Conservation (phyloP, 2,888 invertebrate genomes). For the Macaria notata region DNA sequence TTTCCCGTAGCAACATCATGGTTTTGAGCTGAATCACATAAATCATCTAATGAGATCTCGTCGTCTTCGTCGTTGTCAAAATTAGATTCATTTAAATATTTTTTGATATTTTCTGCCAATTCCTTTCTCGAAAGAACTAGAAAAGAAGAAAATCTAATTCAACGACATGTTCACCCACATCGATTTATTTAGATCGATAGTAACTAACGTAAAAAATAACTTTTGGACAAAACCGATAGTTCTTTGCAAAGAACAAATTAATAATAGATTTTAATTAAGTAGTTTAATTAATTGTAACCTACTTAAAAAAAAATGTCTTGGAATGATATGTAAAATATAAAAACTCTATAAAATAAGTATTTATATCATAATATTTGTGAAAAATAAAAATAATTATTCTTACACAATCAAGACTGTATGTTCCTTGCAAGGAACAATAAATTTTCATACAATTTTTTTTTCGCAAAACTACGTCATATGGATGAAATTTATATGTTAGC, state of each 20-base stretch:
- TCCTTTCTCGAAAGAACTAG: conserved; percentile 1
- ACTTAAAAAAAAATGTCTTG: no score
- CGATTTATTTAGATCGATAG: neutral
- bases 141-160: conserved; percentile 1
- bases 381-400: neutral
- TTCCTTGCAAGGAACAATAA: neutral
- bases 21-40: neutral
- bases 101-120: conserved; percentile 1
- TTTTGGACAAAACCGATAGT: no score
- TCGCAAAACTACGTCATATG: neutral
- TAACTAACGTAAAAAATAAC: neutral
- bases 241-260: no score
- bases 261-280: no score
- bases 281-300: no score
- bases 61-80: conserved; percentile 1
- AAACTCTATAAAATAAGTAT: no score
- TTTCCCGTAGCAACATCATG: neutral
- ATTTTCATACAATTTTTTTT: conserved; percentile 1
- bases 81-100: conserved; percentile 2
- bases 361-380: neutral
- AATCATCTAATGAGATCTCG: neutral
- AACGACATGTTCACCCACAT: neutral
- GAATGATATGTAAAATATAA: no score
- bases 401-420: conserved; percentile 1
- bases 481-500: conserved; percentile 1